Evolutionary conservation across 2,113 vertebrate genomes (phyloP).

Genomic region (Rhea americana): DNA sequence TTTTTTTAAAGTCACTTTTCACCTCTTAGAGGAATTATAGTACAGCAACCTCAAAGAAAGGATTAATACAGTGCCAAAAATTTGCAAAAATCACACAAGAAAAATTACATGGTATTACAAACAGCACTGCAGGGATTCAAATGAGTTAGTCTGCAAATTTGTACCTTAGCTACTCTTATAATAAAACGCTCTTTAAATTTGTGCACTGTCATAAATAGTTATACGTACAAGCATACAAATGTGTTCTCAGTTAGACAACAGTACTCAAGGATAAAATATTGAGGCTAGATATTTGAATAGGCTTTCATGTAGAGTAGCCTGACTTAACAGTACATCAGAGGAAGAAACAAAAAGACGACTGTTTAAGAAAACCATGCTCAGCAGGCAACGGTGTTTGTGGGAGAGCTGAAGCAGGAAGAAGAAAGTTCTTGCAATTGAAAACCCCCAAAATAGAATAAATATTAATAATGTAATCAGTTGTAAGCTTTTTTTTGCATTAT

Average conservation of each 20-base stretch:
- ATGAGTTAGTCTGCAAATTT: background rate
- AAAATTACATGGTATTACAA: background rate
- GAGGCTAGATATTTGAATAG: background rate
- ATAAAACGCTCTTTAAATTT: background rate
- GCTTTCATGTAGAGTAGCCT: conserved; percentile 37
- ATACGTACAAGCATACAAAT: background rate
- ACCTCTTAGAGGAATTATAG: background rate
- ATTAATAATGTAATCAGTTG: background rate
- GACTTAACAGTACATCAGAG: conserved; percentile 1
- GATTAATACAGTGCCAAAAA: background rate
- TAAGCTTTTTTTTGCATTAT: background rate
- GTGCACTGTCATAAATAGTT: background rate
- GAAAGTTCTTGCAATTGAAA: background rate
- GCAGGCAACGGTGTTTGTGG: background rate
- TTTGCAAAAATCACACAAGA: background rate
- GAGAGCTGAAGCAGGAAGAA: background rate
- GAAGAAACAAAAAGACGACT: background rate
- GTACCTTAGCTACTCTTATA: background rate
- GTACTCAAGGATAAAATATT: conserved; percentile 10
- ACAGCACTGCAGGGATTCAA: background rate
- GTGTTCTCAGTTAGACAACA: conserved; percentile 38
- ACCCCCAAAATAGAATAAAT: background rate
- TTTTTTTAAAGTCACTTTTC: background rate
- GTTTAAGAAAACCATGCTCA: conserved; percentile 17
- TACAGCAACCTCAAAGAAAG: background rate